These are phyloP conservation scores for Harlomillsia oculata DNA, from an alignment of 1,140 invertebrate species.

Conservation along the genomic window DNA sequence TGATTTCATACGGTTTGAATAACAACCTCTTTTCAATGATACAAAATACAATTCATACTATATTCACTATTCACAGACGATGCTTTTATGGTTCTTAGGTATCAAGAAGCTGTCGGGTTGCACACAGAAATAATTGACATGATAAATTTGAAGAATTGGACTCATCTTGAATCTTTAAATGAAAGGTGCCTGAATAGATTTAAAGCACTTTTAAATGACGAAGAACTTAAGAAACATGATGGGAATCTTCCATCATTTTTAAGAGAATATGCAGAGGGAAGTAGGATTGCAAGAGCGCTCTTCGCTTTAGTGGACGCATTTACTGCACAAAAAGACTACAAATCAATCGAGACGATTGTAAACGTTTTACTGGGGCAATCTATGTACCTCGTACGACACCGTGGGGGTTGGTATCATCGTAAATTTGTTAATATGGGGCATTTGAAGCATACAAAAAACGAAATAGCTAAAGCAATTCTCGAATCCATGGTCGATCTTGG, in stretches of 20 bases:
- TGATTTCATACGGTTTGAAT: too few relatives aligned
- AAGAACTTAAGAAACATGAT: slow-evolving; percentile 36
- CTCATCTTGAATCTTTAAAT: slow-evolving; percentile 34
- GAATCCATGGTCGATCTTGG: too few relatives aligned
- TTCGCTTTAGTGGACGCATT: slow-evolving; percentile 44
- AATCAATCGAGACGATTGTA: slow-evolving; percentile 43
- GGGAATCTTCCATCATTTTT: slow-evolving; percentile 42
- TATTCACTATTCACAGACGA: too few relatives aligned
- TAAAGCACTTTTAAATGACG: slow-evolving; percentile 12
- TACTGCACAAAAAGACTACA: slow-evolving; percentile 43
- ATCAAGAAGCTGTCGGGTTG: slow-evolving; percentile 37
- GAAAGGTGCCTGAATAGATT: slow-evolving; percentile 30
- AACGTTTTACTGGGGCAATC: slow-evolving; percentile 42
- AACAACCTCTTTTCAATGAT: too few relatives aligned
- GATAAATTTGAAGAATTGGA: slow-evolving; percentile 39
- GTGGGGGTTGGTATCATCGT: slow-evolving; percentile 48
- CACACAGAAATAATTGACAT: slow-evolving; percentile 36
- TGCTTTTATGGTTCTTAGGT: slow-evolving; percentile 25
- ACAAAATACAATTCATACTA: too few relatives aligned
- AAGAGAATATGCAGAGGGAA: slow-evolving; percentile 43
- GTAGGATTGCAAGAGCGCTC: slow-evolving; percentile 42
- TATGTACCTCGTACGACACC: slow-evolving; percentile 41
- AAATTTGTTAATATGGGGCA: slow-evolving; percentile 47
- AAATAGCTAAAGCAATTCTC: too few relatives aligned
- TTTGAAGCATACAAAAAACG: slow-evolving; percentile 42